A percentile compares a stretch with the other conserved stretches of the same genome.
Evolutionary conservation across 2,113 vertebrate genomes (phyloP).

Genomic region (Bubo blakistoni): DNA sequence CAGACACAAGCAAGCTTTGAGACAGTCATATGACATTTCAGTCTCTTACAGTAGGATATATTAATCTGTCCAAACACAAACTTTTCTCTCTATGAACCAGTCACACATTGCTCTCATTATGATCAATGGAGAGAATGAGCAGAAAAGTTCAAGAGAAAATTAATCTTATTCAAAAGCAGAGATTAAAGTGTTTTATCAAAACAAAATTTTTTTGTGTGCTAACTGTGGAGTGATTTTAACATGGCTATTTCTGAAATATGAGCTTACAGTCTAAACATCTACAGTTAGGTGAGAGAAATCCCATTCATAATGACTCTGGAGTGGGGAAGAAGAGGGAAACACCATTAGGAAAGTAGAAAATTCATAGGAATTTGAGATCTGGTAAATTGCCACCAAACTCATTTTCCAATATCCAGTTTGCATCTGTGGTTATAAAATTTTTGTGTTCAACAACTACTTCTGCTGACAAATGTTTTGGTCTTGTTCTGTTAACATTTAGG

Average conservation of each 20-base stretch:
- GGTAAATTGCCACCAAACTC: not conserved
- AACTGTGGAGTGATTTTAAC: not conserved
- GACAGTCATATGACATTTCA: too few species aligned
- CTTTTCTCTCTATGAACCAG: not conserved
- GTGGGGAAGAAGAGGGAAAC: not conserved
- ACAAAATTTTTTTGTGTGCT: not conserved
- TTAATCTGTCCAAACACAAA: not conserved
- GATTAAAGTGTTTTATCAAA: not conserved
- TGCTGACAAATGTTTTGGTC: not conserved
- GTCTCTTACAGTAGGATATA: too few species aligned
- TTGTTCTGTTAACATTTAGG: not conserved
- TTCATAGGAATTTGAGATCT: not conserved
- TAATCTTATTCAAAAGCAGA: not conserved
- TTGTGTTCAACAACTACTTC: not conserved
- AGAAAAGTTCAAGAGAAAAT: not conserved
- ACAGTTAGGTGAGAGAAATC: not conserved
- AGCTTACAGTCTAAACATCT: not conserved
- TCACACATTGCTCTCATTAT: not conserved
- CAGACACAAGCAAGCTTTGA: too few species aligned
- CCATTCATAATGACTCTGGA: not conserved
- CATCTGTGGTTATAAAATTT: not conserved
- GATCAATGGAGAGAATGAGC: not conserved
- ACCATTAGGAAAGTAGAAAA: not conserved
- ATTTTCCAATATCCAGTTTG: not conserved
- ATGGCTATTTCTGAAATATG: not conserved